A percentile compares a stretch with the other conserved stretches of the same genome.
Conservation (phyloP, 2,888 invertebrate genomes). For the Epinotia bilunana region DNA sequence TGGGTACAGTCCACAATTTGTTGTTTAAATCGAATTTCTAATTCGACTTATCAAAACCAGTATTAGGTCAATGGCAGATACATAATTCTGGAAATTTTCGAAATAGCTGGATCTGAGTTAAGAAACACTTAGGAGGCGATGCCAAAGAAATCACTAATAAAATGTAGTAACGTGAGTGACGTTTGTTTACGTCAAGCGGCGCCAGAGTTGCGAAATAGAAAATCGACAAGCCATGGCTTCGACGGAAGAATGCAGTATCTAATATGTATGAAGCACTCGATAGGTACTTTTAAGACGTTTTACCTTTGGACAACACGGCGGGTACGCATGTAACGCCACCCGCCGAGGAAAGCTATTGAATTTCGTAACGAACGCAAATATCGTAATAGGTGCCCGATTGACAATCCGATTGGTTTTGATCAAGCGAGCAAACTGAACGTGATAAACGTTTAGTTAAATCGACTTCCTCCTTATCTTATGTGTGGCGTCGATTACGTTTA, state of each 20-base stretch:
- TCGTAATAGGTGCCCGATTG: conserved; percentile 61
- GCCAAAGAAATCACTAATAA: conserved; percentile 66
- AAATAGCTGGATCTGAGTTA: conserved; percentile 61
- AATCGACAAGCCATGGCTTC: conserved; percentile 52
- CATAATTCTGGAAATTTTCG: conserved; percentile 60
- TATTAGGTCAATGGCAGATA: conserved; percentile 71
- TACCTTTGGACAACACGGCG: neutral
- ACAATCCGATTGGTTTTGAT: conserved; percentile 46
- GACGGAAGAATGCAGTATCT: conserved; percentile 4
- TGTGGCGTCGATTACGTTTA: neutral
- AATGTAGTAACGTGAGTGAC: conserved; percentile 63
- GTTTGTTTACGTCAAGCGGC: conserved; percentile 68
- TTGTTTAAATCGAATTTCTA: conserved; percentile 50
- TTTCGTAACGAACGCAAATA: conserved; percentile 43
- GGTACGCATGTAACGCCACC: conserved; percentile 41
- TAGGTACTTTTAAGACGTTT: neutral
- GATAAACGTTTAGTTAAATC: conserved; percentile 28
- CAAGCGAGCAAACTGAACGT: conserved; percentile 35
- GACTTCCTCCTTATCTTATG: conserved; percentile 18
- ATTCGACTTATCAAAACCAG: conserved; percentile 56
- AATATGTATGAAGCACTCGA: neutral
- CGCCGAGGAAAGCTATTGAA: conserved; percentile 43
- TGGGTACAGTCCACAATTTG: conserved; percentile 31
- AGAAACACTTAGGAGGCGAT: conserved; percentile 60
- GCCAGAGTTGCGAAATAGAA: conserved; percentile 64